Percentiles rank a stretch among this genome's conserved stretches.
Conservation (phyloP, 1,140 invertebrate genomes). For the Tetramorium parvispinum region DNA sequence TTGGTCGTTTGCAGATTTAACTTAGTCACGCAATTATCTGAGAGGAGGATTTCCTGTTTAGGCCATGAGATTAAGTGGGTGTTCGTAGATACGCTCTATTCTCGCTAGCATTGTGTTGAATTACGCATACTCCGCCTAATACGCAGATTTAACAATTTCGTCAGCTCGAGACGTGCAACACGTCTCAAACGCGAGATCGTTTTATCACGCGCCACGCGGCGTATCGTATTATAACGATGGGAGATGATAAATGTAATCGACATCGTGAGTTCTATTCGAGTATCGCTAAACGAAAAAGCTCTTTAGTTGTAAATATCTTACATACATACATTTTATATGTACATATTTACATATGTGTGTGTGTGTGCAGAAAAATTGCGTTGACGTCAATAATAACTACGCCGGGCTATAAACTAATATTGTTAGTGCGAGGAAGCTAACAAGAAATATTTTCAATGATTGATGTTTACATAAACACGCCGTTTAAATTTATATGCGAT, state of each 20-base stretch:
- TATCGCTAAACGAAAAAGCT: background rate
- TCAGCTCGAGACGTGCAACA: constrained; percentile 17
- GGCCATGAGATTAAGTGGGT: constrained; percentile 77
- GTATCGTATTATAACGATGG: constrained; percentile 23
- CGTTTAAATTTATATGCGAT: background rate
- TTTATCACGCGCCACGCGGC: background rate
- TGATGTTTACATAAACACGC: constrained; percentile 12
- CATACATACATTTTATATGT: constrained; percentile 2
- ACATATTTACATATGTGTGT: background rate
- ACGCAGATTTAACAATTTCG: constrained; percentile 48
- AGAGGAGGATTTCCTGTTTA: constrained; percentile 86
- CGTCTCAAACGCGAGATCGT: constrained; percentile 37
- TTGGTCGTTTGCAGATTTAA: constrained; percentile 81
- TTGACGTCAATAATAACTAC: constrained; percentile 36
- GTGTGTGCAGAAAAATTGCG: background rate
- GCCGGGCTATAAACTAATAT: constrained; percentile 8
- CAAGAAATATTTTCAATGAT: background rate
- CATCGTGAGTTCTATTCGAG: background rate
- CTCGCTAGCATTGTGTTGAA: constrained; percentile 63
- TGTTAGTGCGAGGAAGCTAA: background rate
- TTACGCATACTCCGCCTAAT: constrained; percentile 53
- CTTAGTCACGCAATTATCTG: constrained; percentile 84
- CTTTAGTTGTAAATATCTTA: constrained; percentile 17
- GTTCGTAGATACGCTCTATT: constrained; percentile 75
- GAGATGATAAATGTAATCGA: constrained; percentile 30